Evolutionary conservation across 2,888 invertebrate species (phyloP), one percentile per base, ranked within the genome.

Genomic region (Mechanitis mazaeus): DNA sequence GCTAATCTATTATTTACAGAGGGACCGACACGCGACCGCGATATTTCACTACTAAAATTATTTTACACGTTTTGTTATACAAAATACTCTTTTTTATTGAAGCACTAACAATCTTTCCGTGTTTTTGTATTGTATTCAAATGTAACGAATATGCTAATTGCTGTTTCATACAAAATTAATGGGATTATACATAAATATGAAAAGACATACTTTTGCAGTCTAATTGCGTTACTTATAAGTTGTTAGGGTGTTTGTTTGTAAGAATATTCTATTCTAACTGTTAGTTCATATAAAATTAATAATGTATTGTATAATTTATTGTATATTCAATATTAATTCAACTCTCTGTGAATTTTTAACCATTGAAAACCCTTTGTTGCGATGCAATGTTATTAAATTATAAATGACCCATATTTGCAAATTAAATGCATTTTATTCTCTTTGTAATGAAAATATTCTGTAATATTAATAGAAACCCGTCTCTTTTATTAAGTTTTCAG

Each of bases 1-100:
- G 70, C 76, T 81, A 78, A 82, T 83, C 77, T 81, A 82, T 83
- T 81, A 83, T 83, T 83, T 78, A 81, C 75, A 76, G 70, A 59
- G 67, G 55, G 45, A 62, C 59, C 64, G 74, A 72, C 78, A 78
- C 79, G 79, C 78, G 72, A 79, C 67, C 63, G 56, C 67, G 63
- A 66, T 68, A 68, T 69, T 68, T 70, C 67, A 68, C 66, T 59
- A 69, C 64, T 63, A 58, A 69, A 72, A 70, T 69, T 67, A 68
- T 69, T 70, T 68, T 65, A 66, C 67, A 66, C 68, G 60, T 64
- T 64, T 58, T 59, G 62, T 66, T 56, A 61, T 63, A 69, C 65
- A 63, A 65, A 68, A 68, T 61, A 61, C 59, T 63, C 50, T 59
- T 66, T 66, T 42, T 59, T 66, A 59, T 59, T 46, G 54, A 56